Percentiles rank a stretch among this genome's conserved stretches.
Evolutionary conservation across 2,888 invertebrate genomes (phyloP).

Genomic region (Caenorhabditis drosophilae): DNA sequence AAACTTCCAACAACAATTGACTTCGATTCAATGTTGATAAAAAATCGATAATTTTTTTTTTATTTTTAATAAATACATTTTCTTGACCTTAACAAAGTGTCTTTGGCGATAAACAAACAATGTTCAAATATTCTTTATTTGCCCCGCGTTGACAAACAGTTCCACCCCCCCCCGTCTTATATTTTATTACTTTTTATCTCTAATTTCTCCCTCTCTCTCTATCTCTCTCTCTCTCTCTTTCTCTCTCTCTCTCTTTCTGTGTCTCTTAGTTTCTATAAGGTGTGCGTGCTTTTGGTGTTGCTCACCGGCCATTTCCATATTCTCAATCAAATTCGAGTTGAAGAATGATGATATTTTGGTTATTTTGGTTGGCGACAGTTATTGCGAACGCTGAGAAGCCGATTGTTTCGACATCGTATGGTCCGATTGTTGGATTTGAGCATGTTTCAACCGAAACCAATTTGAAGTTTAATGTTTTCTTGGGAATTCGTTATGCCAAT

Average conservation of each 20-base stretch:
- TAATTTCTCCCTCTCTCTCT: too few species aligned
- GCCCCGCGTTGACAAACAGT: too few species aligned
- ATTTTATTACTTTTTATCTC: too few species aligned
- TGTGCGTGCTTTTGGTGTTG: too few species aligned
- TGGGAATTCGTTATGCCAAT: conserved; percentile 54
- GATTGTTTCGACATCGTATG: conserved; percentile 24
- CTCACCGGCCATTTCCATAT: neutral
- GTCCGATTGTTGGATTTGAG: conserved; percentile 37
- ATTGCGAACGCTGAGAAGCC: too few species aligned
- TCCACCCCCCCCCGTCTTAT: too few species aligned
- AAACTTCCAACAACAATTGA: conserved; percentile 18
- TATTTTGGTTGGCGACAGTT: neutral
- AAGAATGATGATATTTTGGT: neutral
- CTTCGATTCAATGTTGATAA: conserved; percentile 24
- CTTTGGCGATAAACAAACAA: neutral
- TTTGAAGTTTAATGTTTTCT: conserved; percentile 37
- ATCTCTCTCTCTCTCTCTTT: too few species aligned
- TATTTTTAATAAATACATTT: conserved; percentile 1
- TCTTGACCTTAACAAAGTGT: neutral
- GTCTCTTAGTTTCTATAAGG: too few species aligned
- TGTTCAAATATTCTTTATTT: too few species aligned
- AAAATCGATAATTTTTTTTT: neutral
- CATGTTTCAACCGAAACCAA: conserved; percentile 21
- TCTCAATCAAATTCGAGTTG: neutral
- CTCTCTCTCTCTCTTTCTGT: too few species aligned